Evolutionary conservation across 2,888 invertebrate genomes (phyloP).

Genomic region (Habroteleia sp.): DNA sequence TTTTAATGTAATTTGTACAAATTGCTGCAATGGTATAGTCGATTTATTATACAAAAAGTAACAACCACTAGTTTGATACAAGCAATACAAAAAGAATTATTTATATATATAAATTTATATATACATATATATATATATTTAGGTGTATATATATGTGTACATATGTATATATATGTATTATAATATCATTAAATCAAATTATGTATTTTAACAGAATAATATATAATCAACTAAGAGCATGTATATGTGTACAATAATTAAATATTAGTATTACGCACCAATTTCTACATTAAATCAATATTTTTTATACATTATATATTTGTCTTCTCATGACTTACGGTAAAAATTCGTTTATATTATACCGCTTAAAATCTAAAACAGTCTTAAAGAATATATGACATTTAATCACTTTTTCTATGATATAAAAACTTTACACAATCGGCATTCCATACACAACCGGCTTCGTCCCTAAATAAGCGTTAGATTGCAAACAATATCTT

Average conservation of each 20-base stretch:
- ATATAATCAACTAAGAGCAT: conserved; percentile 33
- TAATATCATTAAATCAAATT: conserved; percentile 17
- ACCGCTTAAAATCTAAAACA: conserved; percentile 50
- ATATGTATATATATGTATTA: conserved; percentile 6
- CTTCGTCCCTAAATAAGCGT: conserved; percentile 4
- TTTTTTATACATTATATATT: conserved; percentile 40
- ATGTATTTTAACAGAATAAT: conserved; percentile 18
- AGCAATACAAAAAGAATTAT: conserved; percentile 45
- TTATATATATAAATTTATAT: no score
- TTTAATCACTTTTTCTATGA: conserved; percentile 15
- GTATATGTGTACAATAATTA: conserved; percentile 44
- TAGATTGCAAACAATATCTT: conserved; percentile 16
- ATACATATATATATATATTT: no score
- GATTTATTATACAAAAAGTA: conserved; percentile 52
- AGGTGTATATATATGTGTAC: conserved; percentile 32
- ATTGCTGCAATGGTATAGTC: conserved; percentile 51
- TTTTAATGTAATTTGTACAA: conserved; percentile 40
- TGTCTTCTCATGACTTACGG: conserved; percentile 5
- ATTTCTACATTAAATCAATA: conserved; percentile 29
- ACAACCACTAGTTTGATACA: conserved; percentile 45
- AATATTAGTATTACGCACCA: conserved; percentile 51
- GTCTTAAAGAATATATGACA: conserved; percentile 50
- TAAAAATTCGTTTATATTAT: conserved; percentile 31
- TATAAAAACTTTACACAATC: conserved; percentile 48
- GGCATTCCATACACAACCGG: background rate